Percentiles rank a stretch among this genome's conserved stretches.
Conservation (phyloP, 2,797 vertebrate genomes). For the Dicrostonyx torquatus region DNA sequence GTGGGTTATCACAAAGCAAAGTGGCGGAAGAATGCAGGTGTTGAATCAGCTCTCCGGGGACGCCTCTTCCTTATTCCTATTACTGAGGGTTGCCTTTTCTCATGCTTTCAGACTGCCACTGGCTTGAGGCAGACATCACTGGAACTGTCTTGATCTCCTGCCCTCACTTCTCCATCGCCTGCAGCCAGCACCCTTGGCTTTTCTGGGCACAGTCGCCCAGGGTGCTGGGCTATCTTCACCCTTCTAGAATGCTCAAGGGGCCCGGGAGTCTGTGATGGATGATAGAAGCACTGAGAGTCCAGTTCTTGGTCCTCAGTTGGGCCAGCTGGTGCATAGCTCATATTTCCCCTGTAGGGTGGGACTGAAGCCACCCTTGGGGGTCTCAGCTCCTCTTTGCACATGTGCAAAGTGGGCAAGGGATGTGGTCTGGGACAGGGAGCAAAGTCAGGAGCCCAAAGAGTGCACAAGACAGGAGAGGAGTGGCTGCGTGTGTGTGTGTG, state of each 20-base stretch:
- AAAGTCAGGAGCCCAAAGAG: neutral
- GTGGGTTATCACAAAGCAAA: neutral
- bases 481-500: neutral
- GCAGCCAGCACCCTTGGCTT: neutral
- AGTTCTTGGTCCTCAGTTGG: neutral
- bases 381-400: neutral
- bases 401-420: neutral
- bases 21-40: neutral
- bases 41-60: neutral
- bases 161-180: neutral
- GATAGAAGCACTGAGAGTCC: neutral
- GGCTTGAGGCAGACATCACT: neutral
- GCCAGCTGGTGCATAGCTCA: neutral
- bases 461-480: neutral
- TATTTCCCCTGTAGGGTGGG: neutral
- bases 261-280: neutral
- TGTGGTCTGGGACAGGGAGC: neutral
- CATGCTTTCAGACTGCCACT: neutral
- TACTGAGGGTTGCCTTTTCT: neutral
- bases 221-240: neutral
- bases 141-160: neutral
- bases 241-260: neutral
- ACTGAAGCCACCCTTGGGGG: neutral
- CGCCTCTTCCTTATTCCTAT: neutral
- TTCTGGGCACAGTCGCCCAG: neutral